A percentile compares a stretch with the other conserved stretches of the same genome.
Conservation (phyloP, 2,888 invertebrate genomes). For the Hofmannophila pseudospretella region DNA sequence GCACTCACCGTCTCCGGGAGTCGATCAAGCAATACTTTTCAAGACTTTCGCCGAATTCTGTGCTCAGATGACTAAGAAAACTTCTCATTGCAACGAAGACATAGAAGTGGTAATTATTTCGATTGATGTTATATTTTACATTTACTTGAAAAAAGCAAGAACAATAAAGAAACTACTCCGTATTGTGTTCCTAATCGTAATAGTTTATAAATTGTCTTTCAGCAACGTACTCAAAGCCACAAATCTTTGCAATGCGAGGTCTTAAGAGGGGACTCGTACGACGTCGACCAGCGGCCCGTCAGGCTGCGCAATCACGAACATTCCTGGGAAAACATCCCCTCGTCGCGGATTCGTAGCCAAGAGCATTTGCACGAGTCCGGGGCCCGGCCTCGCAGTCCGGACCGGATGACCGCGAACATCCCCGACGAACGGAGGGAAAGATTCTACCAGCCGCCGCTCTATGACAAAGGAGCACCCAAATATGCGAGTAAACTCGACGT, state of each 20-base stretch:
- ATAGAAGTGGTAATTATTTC: slow-evolving; percentile 39
- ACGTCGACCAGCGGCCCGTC: slow-evolving; percentile 36
- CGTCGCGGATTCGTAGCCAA: slow-evolving; percentile 44
- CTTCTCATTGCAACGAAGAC: slow-evolving; percentile 7
- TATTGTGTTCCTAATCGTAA: too few relatives aligned
- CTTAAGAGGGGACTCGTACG: slow-evolving; percentile 26
- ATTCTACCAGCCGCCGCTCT: slow-evolving; percentile 29
- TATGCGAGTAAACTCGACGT: slow-evolving; percentile 46
- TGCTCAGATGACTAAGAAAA: slow-evolving; percentile 47
- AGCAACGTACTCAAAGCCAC: slow-evolving; percentile 33
- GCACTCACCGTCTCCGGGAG: neutral
- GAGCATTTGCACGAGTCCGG: slow-evolving; percentile 29
- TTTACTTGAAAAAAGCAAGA: neutral
- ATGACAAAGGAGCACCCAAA: slow-evolving; percentile 32
- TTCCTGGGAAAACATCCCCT: slow-evolving; percentile 35
- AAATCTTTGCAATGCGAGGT: slow-evolving; percentile 66
- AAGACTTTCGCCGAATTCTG: slow-evolving; percentile 64
- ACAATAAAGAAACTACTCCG: too few relatives aligned
- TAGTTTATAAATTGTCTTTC: neutral
- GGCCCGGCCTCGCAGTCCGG: slow-evolving; percentile 28
- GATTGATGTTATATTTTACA: neutral
- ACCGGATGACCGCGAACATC: slow-evolving; percentile 19
- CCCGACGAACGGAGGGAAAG: slow-evolving; percentile 18
- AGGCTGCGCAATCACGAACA: slow-evolving; percentile 30
- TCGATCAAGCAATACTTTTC: slow-evolving; percentile 46